Conservation (phyloP, 2,797 vertebrate species). For the Sparidentex hasta region DNA sequence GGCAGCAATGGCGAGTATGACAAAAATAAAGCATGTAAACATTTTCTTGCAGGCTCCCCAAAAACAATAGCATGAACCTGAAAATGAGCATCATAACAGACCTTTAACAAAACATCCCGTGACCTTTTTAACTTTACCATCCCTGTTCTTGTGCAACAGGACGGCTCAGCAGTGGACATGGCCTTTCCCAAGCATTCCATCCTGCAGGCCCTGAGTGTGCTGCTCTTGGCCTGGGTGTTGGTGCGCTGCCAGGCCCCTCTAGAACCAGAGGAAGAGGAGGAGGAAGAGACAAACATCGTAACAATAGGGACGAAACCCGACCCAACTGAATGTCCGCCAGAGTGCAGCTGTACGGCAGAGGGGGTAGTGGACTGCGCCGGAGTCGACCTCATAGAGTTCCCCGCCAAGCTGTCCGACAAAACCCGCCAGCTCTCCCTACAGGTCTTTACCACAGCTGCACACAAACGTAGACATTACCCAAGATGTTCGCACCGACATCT, state of each 20-base stretch:
- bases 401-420: conserved; percentile 85
- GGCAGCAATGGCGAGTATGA: too few relatives aligned
- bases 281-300: conserved; percentile 60
- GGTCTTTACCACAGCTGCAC: conserved; percentile 78
- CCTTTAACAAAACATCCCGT: not conserved
- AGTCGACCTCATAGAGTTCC: conserved; percentile 93
- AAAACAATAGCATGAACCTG: too few relatives aligned
- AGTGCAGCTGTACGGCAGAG: conserved; percentile 91
- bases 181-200: conserved; percentile 65
- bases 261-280: conserved; percentile 78
- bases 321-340: conserved; percentile 84
- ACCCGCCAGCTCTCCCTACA: conserved; percentile 94
- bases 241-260: conserved; percentile 75
- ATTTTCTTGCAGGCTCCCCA: too few relatives aligned
- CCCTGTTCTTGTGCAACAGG: conserved; percentile 56
- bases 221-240: conserved; percentile 82
- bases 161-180: conserved; percentile 65
- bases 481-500: not conserved
- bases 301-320: conserved; percentile 45
- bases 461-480: not conserved
- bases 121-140: conserved; percentile 6
- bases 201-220: conserved; percentile 79
- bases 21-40: too few relatives aligned
- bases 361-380: conserved; percentile 95
- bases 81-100: too few relatives aligned